phyloP scores from a whole-genome alignment of 2,888 invertebrate species.

The Cerastis rubricosa region DNA sequence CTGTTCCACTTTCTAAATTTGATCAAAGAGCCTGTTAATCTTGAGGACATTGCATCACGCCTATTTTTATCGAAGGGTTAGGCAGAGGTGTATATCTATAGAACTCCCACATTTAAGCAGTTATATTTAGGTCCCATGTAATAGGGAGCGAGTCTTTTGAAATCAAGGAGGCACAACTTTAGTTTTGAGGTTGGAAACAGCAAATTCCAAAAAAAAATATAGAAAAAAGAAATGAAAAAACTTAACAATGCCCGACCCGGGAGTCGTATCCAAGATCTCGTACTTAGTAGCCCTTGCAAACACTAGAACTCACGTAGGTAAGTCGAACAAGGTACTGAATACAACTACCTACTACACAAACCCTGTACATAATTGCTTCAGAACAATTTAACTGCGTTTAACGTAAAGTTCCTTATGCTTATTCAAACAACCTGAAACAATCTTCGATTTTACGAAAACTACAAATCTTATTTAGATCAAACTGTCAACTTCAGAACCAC shows the following conservation, averaged over 20 bases:
- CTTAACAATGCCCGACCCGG: background rate
- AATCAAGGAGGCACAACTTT: background rate
- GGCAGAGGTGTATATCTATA: background rate
- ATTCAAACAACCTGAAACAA: constrained; percentile 9
- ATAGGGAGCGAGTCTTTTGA: background rate
- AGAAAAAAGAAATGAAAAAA: too few relatives aligned
- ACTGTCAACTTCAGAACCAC: background rate
- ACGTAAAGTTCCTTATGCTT: background rate
- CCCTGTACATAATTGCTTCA: background rate
- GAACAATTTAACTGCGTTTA: constrained; percentile 10
- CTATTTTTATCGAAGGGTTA: background rate
- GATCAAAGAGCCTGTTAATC: constrained; percentile 5
- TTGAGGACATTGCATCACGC: background rate
- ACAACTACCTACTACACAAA: background rate
- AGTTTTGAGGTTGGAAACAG: background rate
- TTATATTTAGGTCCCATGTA: background rate
- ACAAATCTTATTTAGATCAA: constrained; percentile 22
- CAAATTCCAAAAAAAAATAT: background rate
- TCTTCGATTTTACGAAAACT: constrained; percentile 1
- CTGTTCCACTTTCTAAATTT: constrained; percentile 45
- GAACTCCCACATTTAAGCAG: background rate
- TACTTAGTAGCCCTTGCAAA: background rate
- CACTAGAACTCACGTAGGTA: background rate
- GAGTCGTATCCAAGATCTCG: background rate
- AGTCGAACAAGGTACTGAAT: background rate